Evolutionary conservation across 2,113 vertebrate species (phyloP), one percentile per base, ranked within the genome.

Genomic region (Elaphurus davidianus): DNA sequence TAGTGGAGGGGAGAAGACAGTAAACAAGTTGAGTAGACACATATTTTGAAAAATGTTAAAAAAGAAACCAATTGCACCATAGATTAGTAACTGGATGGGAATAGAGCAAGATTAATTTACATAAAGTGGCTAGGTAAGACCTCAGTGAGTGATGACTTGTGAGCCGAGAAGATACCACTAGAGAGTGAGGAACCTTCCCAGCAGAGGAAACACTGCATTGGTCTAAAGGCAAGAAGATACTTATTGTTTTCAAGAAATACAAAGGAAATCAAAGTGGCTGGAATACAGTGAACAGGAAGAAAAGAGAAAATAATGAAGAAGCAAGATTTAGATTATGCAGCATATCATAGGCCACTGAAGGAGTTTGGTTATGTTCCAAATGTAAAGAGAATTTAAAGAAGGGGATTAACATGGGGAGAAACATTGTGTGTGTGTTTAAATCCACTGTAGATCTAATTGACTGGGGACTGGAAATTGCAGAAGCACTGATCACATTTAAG

Each of bases 281-380:
- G 45, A 55, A 62, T n/a, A 62, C 7, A 27, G 23, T 57, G 40
- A 40, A 27, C 60, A 30, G 25, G 21, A 4, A 1, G 43, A 64
- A 83, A 96, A 87, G 50, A 74, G 36, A 94, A 87, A 43, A 33
- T 7, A 40, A 27, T 28, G 43, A 60, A 57, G 6, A 87, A 71
- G 10, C 14, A 87, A 55, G 17, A 14, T 47, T 50, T 17, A 25
- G 23, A 45, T 50, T 16, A 64, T 11, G 21, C 4, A 50, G 40
- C 2, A 7, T 5, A 36, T 64, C 21, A 23, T 2, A 23, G 6
- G 5, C 33, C 25, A 81, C 21, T 21, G 52, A 52, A 82, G 17
- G 50, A n/a, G 9, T 59, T 11, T 86, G 67, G 52, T 59, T 71
- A n/a, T 71, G 15, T 36, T 71, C 9, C 55, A 30, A 76, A 36